Base-by-base conservation (phyloP, 2,797 vertebrate species). In the Pelochelys cantorii region DNA sequence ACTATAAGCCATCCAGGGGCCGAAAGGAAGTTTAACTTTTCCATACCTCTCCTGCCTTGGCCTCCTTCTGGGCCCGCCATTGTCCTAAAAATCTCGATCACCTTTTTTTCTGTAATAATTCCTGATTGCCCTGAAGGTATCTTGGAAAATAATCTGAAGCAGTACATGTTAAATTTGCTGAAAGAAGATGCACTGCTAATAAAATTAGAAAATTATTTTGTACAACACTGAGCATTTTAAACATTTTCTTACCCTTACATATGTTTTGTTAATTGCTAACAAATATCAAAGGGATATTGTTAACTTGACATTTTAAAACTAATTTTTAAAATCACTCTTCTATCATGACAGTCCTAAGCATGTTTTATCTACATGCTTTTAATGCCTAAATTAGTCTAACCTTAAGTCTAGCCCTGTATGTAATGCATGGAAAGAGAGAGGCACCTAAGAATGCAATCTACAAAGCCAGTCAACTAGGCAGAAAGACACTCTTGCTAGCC, bases 341-440 rank as follows among this genome's bases (percentile, higher is more conserved):
- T 83, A 83, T 52, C 17, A 34, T 3, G 75, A 5, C 0, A 0
- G 2, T 3, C 17, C 83, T 42, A 5, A 7, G 60, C 29, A 2
- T 29, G 12, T 6, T 62, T 62, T 57, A 23, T 62, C 60, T 62
- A 80, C 25, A 56, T 12, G 65, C 57, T 11, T 25, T 81, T 25
- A 62, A n/a, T n/a, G n/a, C 57, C 57, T 59, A 25, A 59, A 4
- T 59, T 59, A 59, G 23, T 9, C 57, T 59, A 59, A 59, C 22
- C 57, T 23, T 59, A 59, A 10, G 25, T 23, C 25, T n/a, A n/a
- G n/a, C 23, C 57, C 57, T 59, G 25, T 59, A 25, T 59, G 25
- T 25, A 59, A 59, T 59, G 57, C 57, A 59, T 25, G 57, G 57
- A 59, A 23, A 59, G 23, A 59, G 57, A 59, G 57, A 59, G 57